Base-by-base conservation (phyloP, 2,797 vertebrate species). In the Remorina albescens region DNA sequence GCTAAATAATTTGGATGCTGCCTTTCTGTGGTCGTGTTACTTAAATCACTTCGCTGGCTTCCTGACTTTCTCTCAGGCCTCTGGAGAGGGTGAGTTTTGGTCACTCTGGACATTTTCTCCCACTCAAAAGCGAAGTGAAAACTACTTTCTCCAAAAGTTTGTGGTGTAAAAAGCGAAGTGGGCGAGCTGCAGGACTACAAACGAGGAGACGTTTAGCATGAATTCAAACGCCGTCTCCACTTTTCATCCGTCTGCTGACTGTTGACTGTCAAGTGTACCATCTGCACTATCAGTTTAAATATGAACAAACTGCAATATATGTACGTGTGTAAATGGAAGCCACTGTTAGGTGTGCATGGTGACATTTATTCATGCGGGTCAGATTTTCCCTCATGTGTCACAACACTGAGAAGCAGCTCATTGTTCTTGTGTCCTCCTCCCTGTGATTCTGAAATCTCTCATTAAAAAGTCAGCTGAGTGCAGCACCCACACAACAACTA, bases 91-190 rank as follows among this genome's bases (percentile, higher is more conserved):
- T 28, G 57, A 42, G 16, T 7, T 7, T 13, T 16, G 30, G 21
- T 34, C 19, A 42, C 25, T 51, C 30, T 49, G 55, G 28, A 46
- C 26, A 8, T 12, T 13, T 63, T 32, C 10, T 49, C 18, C 12
- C 1, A 6, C 13, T 36, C 19, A 30, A 19, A 19, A 23, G 15
- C 1, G 61, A 50, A 53, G 36, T 53, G 25, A 44, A 44, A 44
- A 44, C 2, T 19, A 4, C 21, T 7, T 30, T 15, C 18, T 75
- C 25, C 3, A 19, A 36, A 15, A 59, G 60, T 15, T n/a, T 64
- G 59, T 28, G 30, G 5, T 37, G 19, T 46, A 39, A 60, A 60
- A 41, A 50, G 21, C 19, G 37, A 59, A 67, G 26, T 39, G 34
- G 16, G 30, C 11, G 25, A 26, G 25, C 5, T 15, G 6, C 37